phyloP scores from a whole-genome alignment of 2,888 invertebrate genomes.

The Ormyrus rosae region DNA sequence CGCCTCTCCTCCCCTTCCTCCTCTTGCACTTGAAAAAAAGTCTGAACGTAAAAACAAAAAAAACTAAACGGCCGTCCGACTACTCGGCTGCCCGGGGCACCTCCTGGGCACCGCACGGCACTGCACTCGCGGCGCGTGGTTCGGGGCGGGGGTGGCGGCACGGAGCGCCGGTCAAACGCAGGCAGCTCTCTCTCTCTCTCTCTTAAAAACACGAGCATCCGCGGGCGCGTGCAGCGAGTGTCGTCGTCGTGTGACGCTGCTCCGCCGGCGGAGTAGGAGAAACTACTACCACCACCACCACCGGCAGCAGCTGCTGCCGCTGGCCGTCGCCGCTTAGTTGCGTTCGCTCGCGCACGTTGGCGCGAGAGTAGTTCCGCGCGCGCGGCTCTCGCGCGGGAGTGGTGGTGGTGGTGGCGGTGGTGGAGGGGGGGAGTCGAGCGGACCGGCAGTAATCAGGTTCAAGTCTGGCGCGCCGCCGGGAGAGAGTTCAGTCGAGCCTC shows the following conservation, averaged over 20 bases:
- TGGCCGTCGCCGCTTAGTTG: conserved; percentile 4
- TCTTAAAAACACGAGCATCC: background rate
- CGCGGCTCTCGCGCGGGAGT: no score
- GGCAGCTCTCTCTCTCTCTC: background rate
- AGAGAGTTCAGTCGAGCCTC: conserved; percentile 43
- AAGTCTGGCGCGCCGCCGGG: conserved; percentile 39
- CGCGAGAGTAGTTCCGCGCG: conserved; percentile 1
- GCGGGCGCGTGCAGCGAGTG: background rate
- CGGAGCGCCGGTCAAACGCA: background rate
- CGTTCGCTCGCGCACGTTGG: conserved; percentile 19
- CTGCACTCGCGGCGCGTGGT: background rate
- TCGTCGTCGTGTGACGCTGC: background rate
- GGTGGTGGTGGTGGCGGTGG: background rate
- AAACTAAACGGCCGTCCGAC: no score
- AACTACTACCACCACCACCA: conserved; percentile 3
- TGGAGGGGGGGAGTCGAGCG: conserved; percentile 45
- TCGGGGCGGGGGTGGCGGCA: background rate
- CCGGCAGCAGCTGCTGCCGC: conserved; percentile 66
- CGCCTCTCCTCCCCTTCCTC: no score
- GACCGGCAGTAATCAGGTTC: conserved; percentile 41
- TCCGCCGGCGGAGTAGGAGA: conserved; percentile 24
- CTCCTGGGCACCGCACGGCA: background rate
- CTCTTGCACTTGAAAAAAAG: no score
- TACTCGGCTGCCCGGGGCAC: no score
- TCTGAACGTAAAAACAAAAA: no score